Base-by-base conservation (phyloP, 92 coral and sea anemone genomes). In the Montipora capitata region DNA sequence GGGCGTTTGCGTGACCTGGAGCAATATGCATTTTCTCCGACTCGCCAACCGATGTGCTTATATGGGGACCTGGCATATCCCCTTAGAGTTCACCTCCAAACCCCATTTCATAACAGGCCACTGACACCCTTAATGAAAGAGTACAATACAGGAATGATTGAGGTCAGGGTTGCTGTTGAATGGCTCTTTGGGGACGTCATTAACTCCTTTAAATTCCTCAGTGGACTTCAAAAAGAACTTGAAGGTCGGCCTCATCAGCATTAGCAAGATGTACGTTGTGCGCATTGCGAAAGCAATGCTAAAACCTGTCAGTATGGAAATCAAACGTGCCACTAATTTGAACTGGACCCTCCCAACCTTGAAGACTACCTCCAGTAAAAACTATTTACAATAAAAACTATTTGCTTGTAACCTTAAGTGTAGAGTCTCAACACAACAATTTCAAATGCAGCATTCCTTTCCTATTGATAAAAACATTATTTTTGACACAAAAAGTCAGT, bases 291-390 rank as follows among this genome's bases (percentile, higher is more conserved):
- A 12, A n/a, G 40, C 41, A 76, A 76, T 76, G 81, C 81, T 52
- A 76, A 76, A 35, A 18, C 81, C 66, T 76, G 81, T 76, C 9
- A 16, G n/a, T 76, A 52, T 76, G 67, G 66, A 57, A 76, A 76
- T 62, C 67, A 76, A 52, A 76, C 68, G 4, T 76, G 35, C 56
- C 16, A 51, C 61, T 49, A n/a, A 51, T 76, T 76, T 76, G 11
- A 76, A 76, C 45, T 56, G 15, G 14, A 76, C 81, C 81, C 81
- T 76, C 41, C 42, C 43, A 56, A 42, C 38, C 62, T 76, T 52
- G 58, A 76, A 76, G 67, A 76, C 67, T 76, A 76, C 67, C 56
- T 49, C 38, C 81, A 45, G 81, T 52, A 76, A 76, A 10, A 16
- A 56, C 18, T 61, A 13, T 1, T 61, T 61, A 20, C 67, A 61